Evolutionary conservation across 2,888 invertebrate species (phyloP).

Genomic region (Drosophila anomalata): DNA sequence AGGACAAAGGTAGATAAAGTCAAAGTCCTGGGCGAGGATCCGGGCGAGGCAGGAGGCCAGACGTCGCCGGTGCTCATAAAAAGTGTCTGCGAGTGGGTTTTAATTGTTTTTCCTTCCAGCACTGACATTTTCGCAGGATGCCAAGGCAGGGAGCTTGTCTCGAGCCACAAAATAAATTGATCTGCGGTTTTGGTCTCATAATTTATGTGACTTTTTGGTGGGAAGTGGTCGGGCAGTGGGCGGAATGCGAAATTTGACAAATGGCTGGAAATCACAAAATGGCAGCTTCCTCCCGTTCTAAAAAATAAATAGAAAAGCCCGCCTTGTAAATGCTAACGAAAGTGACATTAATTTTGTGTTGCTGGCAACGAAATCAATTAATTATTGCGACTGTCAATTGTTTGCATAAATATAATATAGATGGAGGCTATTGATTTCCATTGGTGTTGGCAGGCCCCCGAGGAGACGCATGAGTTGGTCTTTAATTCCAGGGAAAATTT

Average conservation of each 20-base stretch:
- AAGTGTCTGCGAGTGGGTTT: slow-evolving; percentile 60
- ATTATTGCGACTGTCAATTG: slow-evolving; percentile 59
- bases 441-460: slow-evolving; percentile 50
- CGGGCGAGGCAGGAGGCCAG: slow-evolving; percentile 2
- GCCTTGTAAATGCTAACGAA: slow-evolving; percentile 41
- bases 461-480: background rate
- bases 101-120: slow-evolving; percentile 64
- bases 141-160: slow-evolving; percentile 38
- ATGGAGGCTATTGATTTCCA: slow-evolving; percentile 53
- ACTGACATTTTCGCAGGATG: slow-evolving; percentile 52
- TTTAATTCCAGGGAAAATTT: background rate
- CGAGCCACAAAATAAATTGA: slow-evolving; percentile 71
- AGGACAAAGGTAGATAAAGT: slow-evolving; percentile 32
- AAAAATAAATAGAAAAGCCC: slow-evolving; percentile 13
- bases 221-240: background rate
- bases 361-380: slow-evolving; percentile 65
- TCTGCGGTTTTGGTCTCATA: slow-evolving; percentile 67
- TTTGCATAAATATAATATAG: slow-evolving; percentile 11
- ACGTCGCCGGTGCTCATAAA: slow-evolving; percentile 54
- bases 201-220: slow-evolving; percentile 57
- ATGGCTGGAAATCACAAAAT: slow-evolving; percentile 54
- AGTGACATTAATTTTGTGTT: slow-evolving; percentile 63
- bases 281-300: slow-evolving; percentile 10
- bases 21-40: slow-evolving; percentile 4
- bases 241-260: slow-evolving; percentile 59